Conservation (phyloP, 2,797 vertebrate genomes). For the Macropus fuliginosus region DNA sequence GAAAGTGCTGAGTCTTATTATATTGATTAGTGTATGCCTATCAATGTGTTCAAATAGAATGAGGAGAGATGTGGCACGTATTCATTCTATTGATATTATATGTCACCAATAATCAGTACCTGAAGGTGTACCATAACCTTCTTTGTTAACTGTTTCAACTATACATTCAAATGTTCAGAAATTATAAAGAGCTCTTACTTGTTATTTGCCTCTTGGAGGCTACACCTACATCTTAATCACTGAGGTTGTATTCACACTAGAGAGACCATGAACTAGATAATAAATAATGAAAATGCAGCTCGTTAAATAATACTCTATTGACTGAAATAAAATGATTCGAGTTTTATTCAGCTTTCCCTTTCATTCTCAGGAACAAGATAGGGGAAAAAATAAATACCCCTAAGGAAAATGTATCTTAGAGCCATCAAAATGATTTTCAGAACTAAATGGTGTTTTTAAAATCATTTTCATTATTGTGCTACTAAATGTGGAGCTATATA, state of each 20-base stretch:
- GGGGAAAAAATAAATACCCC: constrained; percentile 57
- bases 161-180: constrained; percentile 60
- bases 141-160: constrained; percentile 71
- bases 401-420: constrained; percentile 37
- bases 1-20: constrained; percentile 68
- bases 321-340: constrained; percentile 59
- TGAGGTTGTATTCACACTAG: constrained; percentile 51
- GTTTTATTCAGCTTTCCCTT: constrained; percentile 64
- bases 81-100: constrained; percentile 72
- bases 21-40: constrained; percentile 65
- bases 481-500: not conserved
- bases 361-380: constrained; percentile 51
- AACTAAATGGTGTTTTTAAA: constrained; percentile 50
- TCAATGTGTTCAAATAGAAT: constrained; percentile 63
- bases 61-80: constrained; percentile 56
- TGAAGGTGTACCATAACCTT: constrained; percentile 62
- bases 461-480: constrained; percentile 41
- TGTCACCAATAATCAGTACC: constrained; percentile 72
- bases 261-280: constrained; percentile 59
- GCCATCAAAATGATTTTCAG: constrained; percentile 69
- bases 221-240: constrained; percentile 66
- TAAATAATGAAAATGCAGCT: constrained; percentile 76
- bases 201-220: constrained; percentile 21
- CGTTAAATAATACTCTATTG: constrained; percentile 69
- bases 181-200: constrained; percentile 58